Conservation (phyloP, 2,888 invertebrate species). For the Onchidella celtica region DNA sequence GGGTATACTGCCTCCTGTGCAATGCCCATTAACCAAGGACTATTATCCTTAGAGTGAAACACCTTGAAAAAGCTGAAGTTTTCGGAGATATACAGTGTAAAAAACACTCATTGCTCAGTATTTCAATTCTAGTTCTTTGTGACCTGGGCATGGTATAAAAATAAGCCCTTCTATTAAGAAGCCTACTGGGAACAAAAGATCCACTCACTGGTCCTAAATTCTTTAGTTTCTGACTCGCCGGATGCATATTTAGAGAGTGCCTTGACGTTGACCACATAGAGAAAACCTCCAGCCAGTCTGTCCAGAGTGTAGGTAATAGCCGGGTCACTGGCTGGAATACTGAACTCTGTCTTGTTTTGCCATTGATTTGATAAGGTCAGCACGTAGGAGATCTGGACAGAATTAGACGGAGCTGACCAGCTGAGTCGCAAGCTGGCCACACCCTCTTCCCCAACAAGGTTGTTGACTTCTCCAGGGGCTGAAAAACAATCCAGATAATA, state of each 20-base stretch:
- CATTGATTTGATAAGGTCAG: conserved; percentile 15
- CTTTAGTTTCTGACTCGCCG: conserved; percentile 51
- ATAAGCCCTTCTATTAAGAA: no score
- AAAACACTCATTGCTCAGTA: no score
- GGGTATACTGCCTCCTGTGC: no score
- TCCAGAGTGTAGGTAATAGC: conserved; percentile 39
- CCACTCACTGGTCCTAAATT: conserved; percentile 61
- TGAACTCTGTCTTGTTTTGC: conserved; percentile 1
- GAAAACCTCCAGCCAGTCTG: conserved; percentile 56
- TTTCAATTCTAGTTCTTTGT: no score
- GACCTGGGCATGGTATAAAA: no score
- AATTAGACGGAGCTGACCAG: conserved; percentile 46
- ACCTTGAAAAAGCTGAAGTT: no score
- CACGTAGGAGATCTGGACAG: conserved; percentile 25
- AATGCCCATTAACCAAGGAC: no score
- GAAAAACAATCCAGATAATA: neutral
- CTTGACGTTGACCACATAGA: conserved; percentile 60
- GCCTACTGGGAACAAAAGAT: no score
- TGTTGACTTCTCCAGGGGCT: conserved; percentile 47
- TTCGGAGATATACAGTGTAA: no score
- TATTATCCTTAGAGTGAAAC: no score
- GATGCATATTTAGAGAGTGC: conserved; percentile 60
- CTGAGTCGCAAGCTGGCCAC: conserved; percentile 41
- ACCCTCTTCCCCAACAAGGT: conserved; percentile 11
- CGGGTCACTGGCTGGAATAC: conserved; percentile 4